phyloP scores from a whole-genome alignment of 2,797 vertebrate species.

The Eurystomus glaucurus region DNA sequence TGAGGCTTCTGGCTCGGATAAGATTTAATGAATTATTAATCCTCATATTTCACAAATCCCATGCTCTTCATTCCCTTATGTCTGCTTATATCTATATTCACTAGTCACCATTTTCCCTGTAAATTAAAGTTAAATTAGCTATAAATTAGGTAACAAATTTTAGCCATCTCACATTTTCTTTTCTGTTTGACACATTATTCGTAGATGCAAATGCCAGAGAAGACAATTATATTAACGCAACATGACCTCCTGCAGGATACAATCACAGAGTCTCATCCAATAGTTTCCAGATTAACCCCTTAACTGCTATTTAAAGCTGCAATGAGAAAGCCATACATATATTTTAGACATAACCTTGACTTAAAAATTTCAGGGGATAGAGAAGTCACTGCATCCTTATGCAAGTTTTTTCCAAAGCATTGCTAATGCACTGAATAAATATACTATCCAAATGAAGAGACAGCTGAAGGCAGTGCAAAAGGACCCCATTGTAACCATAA shows the following conservation, averaged over 20 bases:
- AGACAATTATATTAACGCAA: slow-evolving; percentile 56
- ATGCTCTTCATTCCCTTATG: slow-evolving; percentile 27
- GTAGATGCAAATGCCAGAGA: neutral
- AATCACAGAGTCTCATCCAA: neutral
- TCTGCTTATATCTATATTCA: neutral
- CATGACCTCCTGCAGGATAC: slow-evolving; percentile 51
- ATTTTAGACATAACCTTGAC: neutral
- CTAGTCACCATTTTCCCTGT: slow-evolving; percentile 18
- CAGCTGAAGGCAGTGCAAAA: neutral
- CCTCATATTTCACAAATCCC: slow-evolving; percentile 50
- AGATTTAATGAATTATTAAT: slow-evolving; percentile 70
- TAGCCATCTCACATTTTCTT: slow-evolving; percentile 39
- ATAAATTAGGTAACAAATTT: slow-evolving; percentile 43
- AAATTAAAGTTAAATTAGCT: slow-evolving; percentile 50
- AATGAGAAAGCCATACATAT: neutral
- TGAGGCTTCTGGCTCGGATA: neutral
- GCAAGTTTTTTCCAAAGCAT: neutral
- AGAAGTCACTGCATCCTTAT: neutral
- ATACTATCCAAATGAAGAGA: neutral
- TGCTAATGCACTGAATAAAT: slow-evolving; percentile 8
- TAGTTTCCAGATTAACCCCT: slow-evolving; percentile 31
- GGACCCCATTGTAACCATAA: neutral
- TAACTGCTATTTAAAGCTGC: slow-evolving; percentile 1
- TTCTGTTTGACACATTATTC: slow-evolving; percentile 18
- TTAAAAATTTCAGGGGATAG: neutral